These are phyloP conservation scores for Cavia aperea DNA, from an alignment of 2,113 vertebrate species.

Conservation along the genomic window DNA sequence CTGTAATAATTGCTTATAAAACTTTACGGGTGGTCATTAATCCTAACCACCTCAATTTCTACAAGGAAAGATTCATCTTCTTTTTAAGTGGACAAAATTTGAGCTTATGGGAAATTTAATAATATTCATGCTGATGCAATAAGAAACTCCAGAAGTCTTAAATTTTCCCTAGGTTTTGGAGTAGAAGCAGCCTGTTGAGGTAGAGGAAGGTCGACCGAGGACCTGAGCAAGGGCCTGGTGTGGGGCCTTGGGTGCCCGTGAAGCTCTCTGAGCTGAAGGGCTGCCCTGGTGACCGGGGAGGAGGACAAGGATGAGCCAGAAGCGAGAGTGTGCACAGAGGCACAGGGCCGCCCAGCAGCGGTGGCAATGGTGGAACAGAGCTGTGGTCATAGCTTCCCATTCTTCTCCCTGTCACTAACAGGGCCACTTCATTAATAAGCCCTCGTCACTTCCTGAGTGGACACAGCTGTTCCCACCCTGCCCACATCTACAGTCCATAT, in stretches of 20 bases:
- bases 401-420: background rate
- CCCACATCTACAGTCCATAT: background rate
- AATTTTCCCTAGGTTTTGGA: background rate
- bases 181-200: background rate
- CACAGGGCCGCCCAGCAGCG: background rate
- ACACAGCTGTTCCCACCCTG: background rate
- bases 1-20: conserved; percentile 59
- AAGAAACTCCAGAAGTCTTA: conserved; percentile 43
- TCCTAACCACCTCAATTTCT: conserved; percentile 61
- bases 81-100: conserved; percentile 57
- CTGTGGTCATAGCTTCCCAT: too few relatives aligned
- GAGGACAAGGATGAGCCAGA: background rate
- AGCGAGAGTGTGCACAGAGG: rapidly evolving
- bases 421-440: background rate
- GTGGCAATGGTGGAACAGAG: rapidly evolving
- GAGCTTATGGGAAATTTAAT: conserved; percentile 62
- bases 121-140: conserved; percentile 39
- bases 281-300: background rate
- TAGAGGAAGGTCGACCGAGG: background rate
- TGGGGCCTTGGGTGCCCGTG: rapidly evolving
- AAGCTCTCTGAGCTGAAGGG: background rate
- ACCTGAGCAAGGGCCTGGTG: background rate
- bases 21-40: conserved; percentile 54
- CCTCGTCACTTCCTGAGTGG: background rate
- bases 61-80: conserved; percentile 58